These are phyloP conservation scores for Staurois parvus DNA, from an alignment of 2,797 vertebrate genomes.

Conservation along the genomic window DNA sequence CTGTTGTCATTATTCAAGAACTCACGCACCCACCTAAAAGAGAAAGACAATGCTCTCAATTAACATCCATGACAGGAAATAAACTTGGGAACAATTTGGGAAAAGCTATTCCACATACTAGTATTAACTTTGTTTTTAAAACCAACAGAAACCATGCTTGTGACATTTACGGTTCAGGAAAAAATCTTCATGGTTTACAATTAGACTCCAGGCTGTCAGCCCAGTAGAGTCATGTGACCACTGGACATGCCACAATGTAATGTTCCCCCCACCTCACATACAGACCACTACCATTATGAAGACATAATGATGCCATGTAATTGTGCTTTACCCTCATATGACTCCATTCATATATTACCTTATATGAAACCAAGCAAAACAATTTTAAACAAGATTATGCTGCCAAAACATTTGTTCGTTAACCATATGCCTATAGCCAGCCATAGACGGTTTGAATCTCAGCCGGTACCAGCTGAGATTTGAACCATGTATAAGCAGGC, in stretches of 20 bases:
- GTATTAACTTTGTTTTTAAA: background rate
- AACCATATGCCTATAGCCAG: no score
- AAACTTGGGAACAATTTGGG: background rate
- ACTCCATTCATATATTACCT: no score
- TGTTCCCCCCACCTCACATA: no score
- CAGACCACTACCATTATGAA: background rate
- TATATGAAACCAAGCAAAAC: no score
- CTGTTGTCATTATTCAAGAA: slow-evolving; percentile 97
- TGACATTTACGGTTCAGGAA: background rate
- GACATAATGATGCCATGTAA: background rate
- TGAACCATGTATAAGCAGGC: no score
- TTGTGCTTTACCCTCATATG: background rate
- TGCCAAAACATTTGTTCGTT: no score
- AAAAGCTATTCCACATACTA: background rate
- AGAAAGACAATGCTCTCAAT: background rate
- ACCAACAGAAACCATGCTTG: background rate
- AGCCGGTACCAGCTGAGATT: no score
- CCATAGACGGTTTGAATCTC: no score
- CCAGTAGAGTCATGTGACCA: background rate
- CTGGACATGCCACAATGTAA: background rate
- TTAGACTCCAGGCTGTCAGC: background rate
- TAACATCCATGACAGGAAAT: background rate
- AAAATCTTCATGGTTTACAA: background rate
- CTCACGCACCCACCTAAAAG: slow-evolving; percentile 92
- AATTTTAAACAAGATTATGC: no score